Conservation (phyloP, 2,797 vertebrate genomes). For the Pangasius krempfi region DNA sequence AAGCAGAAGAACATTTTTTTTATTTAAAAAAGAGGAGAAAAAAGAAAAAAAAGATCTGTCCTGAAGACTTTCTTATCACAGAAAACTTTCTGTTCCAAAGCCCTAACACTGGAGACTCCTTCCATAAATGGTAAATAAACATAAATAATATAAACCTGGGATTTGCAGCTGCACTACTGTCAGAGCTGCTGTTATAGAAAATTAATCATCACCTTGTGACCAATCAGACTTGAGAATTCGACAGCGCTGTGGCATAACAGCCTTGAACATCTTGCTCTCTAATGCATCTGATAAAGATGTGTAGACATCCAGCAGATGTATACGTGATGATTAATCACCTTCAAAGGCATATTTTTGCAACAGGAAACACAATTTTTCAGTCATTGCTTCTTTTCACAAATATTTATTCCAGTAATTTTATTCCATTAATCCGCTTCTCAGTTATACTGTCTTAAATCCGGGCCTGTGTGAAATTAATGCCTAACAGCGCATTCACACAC, state of each 20-base stretch:
- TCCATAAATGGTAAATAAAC: neutral
- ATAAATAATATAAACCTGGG: too few species aligned
- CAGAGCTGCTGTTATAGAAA: neutral
- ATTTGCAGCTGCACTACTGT: neutral
- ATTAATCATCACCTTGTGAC: neutral
- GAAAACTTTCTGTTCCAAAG: neutral
- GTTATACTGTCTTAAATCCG: slow-evolving; percentile 53
- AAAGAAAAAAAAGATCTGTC: neutral
- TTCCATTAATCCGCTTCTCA: slow-evolving; percentile 65
- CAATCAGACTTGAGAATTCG: neutral
- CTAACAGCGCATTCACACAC: slow-evolving; percentile 38
- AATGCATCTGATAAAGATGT: neutral
- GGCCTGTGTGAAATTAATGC: slow-evolving; percentile 46
- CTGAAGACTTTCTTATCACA: neutral
- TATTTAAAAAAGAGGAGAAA: too few species aligned
- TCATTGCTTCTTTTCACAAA: slow-evolving; percentile 26
- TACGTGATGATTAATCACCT: neutral
- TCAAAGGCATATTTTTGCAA: neutral
- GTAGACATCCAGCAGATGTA: neutral
- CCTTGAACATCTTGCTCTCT: neutral
- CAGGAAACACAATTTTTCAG: neutral
- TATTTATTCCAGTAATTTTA: slow-evolving; percentile 56
- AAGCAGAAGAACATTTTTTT: neutral
- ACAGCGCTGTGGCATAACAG: neutral
- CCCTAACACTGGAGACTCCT: neutral